phyloP scores from a whole-genome alignment of 2,888 invertebrate species.

The Ophion costatus region DNA sequence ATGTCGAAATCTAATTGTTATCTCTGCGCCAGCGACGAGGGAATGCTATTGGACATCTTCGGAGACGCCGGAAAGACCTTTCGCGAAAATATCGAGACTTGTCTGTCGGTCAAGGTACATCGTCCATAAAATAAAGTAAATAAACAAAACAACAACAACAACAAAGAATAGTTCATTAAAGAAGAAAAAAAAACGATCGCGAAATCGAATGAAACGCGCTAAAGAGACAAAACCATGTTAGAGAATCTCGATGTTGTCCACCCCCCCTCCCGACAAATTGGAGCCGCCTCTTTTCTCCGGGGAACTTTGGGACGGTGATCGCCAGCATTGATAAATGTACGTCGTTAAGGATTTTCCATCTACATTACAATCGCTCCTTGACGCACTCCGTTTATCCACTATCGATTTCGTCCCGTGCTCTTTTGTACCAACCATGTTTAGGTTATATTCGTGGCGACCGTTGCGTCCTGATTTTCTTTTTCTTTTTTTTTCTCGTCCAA shows the following conservation, averaged over 20 bases:
- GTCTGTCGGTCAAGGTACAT: slow-evolving; percentile 77
- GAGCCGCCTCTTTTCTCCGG: slow-evolving; percentile 26
- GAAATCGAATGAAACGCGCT: background rate
- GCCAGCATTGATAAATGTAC: slow-evolving; percentile 51
- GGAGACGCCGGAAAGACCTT: slow-evolving; percentile 70
- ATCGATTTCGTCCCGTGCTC: background rate
- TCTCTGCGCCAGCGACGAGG: slow-evolving; percentile 80
- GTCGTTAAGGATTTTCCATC: slow-evolving; percentile 38
- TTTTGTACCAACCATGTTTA: background rate
- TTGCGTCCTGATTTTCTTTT: background rate
- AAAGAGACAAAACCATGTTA: background rate
- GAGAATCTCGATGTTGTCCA: slow-evolving; percentile 3
- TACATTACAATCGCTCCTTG: background rate
- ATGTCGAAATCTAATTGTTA: slow-evolving; percentile 77
- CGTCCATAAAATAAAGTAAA: slow-evolving; percentile 24
- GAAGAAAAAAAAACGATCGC: background rate
- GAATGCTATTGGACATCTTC: slow-evolving; percentile 78
- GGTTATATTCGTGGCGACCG: background rate
- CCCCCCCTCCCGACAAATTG: slow-evolving; percentile 28
- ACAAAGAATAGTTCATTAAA: background rate
- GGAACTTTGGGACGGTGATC: slow-evolving; percentile 33
- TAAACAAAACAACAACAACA: background rate
- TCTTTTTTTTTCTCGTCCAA: background rate
- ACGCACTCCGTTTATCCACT: background rate
- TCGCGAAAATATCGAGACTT: slow-evolving; percentile 74